Base-by-base conservation (phyloP, 2,888 invertebrate genomes). In the Drosophila ustulata region DNA sequence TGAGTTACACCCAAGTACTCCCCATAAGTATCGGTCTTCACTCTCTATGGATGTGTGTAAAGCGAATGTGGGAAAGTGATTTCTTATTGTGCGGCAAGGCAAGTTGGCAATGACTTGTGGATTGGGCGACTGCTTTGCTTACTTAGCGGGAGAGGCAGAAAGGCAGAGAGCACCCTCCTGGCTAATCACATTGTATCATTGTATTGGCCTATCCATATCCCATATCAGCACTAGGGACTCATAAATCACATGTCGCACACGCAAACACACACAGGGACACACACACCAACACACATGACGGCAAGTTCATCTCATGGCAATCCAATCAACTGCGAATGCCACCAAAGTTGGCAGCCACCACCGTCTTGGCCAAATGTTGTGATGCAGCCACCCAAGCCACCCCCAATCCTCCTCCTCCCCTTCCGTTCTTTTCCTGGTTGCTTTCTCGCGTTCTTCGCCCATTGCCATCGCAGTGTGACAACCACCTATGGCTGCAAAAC, bases 241-340 rank as follows among this genome's bases (percentile, higher is more conserved):
- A 83, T 83, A 83, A 83, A 83, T 83, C 83, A 83, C 88, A 70
- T 75, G 68, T 57, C 80, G 63, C 71, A 79, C 67, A 66, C 59
- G 47, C 58, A 65, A 37, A 66, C 67, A 79, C 66, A 66, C 59
- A 52, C 52, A 63, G n/a, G n/a, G n/a, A 55, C 47, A 52, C 25
- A 50, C 34, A 58, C 45, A 57, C 41, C 18, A 18, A 51, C 28
- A 47, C 23, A 49, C 32, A 47, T 52, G 57, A 47, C 52, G 57
- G 50, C 74, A 71, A 78, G 80, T 80, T 85, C 86, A 82, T 78
- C 80, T 85, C 83, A 76, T 82, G 69, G 83, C 83, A 83, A 83
- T 83, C 88, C 88, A 83, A 83, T 83, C 83, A 83, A 88, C 78
- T 83, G 80, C 69, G 88, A 85, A 77, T 80, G 78, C 84, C 76